Evolutionary conservation across 2,888 invertebrate species (phyloP), one percentile per base, ranked within the genome.

Genomic region (Argynnis bischoffii): DNA sequence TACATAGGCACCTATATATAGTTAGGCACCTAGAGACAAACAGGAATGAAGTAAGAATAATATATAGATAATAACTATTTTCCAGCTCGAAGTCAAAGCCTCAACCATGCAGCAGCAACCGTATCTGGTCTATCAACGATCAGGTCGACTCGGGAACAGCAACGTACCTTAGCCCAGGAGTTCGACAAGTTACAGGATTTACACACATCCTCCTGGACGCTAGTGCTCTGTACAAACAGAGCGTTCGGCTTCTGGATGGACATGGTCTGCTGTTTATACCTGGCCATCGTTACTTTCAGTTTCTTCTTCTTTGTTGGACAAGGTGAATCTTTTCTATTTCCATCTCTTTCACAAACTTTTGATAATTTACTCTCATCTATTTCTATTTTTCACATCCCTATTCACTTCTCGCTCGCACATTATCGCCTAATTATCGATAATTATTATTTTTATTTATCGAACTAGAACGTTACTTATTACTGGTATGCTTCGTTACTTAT

Each of bases 61-160:
- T 26, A 26, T 5, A 31, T 50, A 35, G 13, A 6, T 14, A 35
- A n/a, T 31, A 21, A 60, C 53, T 14, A 11, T 63, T 13, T 66
- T 55, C 0, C 81, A 97, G 97, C 96, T 47, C 94, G 97, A 64
- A 97, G 97, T 77, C 98, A 98, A 15, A 96, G 98, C 0, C 96
- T 97, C 78, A 95, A 96, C 64, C 97, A 98, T 83, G 88, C 98
- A 18, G 96, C 95, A 70, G 96, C 97, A 0, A 96, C 97, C 0
- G 93, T 98, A 2, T 95, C 96, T 75, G 98, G 98, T 0, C 87
- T 98, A 3, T 94, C 96, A 3, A 97, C 97, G 0, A 96, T 98
- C 67, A 89, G 98, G 55, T 96, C 97, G 0, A 95, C 96, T 64
- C 91, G 94, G 14, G 95, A 95, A 0, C 92, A 95, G 59, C 95